Base-by-base conservation (phyloP, 1,140 invertebrate genomes). In the Cydia pomonella region DNA sequence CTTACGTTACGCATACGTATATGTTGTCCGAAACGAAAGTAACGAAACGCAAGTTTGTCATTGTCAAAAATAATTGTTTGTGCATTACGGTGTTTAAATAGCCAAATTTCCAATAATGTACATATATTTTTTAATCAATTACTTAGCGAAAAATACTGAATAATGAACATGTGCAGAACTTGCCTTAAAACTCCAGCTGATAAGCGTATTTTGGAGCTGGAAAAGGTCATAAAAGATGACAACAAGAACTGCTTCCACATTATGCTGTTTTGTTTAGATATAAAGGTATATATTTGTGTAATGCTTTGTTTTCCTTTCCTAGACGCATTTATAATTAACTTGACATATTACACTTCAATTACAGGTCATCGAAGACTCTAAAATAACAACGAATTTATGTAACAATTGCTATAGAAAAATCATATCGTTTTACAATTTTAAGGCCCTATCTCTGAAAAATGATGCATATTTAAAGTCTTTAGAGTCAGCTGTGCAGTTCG, bases 221-320 rank as follows among this genome's bases (percentile, higher is more conserved):
- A 81, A 41, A 75, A 69, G 23, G 76, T 78, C 38, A 75, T 84
- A 63, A 79, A 82, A 72, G 80, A 74, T 12, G 73, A 84, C 27
- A 74, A 77, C 44, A 82, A 81, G 75, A 79, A 72, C 73, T 83
- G 76, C 76, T 63, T 63, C 29, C 85, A 91, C 59, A 80, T 91
- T 63, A 77, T 89, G 64, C 75, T 84, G 73, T 91, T 87, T 84
- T 89, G 87, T 78, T 81, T 91, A 71, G 81, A 82, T 80, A 85
- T 91, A 66, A 23, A 86, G 82, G 87, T 87, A 76, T 80, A 77
- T 75, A 73, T 69, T 47, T 47, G 44, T 47, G n/a, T 44, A 13
- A 3, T 2, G 12, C n/a, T 18, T 18, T 50, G 47, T 50, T 7
- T 50, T 50, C 0, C 13, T 44, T 16, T 16, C 4, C 18, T 1